Conservation (phyloP, 1,140 invertebrate genomes). For the Trichonephila inaurata region DNA sequence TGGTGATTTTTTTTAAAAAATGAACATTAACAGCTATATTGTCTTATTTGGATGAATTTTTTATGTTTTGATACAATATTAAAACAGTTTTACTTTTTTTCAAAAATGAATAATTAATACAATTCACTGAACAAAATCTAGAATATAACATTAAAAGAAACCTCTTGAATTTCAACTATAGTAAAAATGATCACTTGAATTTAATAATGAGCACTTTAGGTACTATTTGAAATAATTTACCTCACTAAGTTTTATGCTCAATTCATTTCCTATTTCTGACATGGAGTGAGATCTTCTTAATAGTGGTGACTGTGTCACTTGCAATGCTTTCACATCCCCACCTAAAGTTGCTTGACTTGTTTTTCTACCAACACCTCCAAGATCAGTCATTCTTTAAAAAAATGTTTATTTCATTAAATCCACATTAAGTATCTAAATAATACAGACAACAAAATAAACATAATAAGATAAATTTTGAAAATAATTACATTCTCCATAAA, state of each 20-base stretch:
- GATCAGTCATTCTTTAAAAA: slow-evolving; percentile 85
- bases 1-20: too few species aligned
- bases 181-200: too few species aligned
- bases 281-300: slow-evolving; percentile 67
- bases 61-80: too few species aligned
- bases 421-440: background rate
- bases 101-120: too few species aligned
- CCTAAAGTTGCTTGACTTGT: slow-evolving; percentile 44
- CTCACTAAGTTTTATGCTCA: slow-evolving; percentile 10
- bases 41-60: too few species aligned
- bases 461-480: background rate
- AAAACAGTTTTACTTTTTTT: too few species aligned
- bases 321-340: background rate
- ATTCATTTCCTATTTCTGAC: slow-evolving; percentile 62
- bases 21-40: too few species aligned
- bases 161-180: too few species aligned
- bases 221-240: slow-evolving; percentile 4
- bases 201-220: too few species aligned
- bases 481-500: background rate
- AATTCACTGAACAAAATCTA: too few species aligned
- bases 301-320: background rate
- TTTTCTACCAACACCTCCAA: slow-evolving; percentile 84
- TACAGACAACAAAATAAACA: background rate
- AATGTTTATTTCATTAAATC: background rate
- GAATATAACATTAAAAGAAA: too few species aligned